phyloP scores from a whole-genome alignment of 92 coral and sea anemone species.

The Palythoa heliodiscus region DNA sequence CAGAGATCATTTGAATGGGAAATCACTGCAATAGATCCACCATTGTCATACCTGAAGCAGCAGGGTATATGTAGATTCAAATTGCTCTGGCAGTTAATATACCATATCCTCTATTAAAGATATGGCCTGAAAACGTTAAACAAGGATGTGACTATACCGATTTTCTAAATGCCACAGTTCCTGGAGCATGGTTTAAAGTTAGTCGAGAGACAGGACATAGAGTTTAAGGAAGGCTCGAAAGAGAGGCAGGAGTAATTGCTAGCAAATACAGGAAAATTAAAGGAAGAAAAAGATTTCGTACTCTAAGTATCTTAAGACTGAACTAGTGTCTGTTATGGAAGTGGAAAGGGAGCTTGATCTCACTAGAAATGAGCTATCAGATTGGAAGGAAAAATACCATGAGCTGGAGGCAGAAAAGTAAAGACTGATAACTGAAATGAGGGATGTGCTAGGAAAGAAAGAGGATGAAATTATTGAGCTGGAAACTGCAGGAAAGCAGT shows the following conservation, averaged over 20 bases:
- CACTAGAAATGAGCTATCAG: constrained; percentile 9
- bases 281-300: constrained; percentile 21
- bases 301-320: constrained; percentile 38
- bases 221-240: constrained; percentile 23
- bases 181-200: constrained; percentile 38
- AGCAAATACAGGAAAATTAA: constrained; percentile 13
- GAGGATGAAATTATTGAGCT: no score
- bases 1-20: no score
- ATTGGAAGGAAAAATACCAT: no score
- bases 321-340: constrained; percentile 12
- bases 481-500: no score
- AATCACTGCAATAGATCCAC: no score
- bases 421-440: no score
- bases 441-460: no score
- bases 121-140: constrained; percentile 38
- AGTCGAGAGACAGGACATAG: constrained; percentile 30
- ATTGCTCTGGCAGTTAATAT: no score
- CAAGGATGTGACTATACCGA: constrained; percentile 40
- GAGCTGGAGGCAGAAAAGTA: no score
- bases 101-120: constrained; percentile 28
- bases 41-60: no score
- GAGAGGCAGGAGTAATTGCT: constrained; percentile 23
- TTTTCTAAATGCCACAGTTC: constrained; percentile 36
- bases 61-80: no score
- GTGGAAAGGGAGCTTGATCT: neutral